Base-by-base conservation (phyloP, 2,797 vertebrate genomes). In the Chromis chromis region DNA sequence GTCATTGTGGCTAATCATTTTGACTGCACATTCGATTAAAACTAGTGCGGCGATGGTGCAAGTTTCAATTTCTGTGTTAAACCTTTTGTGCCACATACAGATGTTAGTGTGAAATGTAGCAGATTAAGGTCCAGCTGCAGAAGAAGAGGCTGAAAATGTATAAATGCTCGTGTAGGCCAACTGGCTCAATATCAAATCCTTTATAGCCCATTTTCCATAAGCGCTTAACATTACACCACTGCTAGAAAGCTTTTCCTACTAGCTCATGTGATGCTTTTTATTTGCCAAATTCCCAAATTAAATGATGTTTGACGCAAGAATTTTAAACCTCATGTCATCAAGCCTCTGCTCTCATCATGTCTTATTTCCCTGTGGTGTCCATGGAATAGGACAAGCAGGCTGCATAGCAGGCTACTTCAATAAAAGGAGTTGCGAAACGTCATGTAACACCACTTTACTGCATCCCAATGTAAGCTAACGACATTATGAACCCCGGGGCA, bases 1-100 rank as follows among this genome's bases (percentile, higher is more conserved):
- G 95, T 96, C 95, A 94, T 96, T 94, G 96, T 93, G 96, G 95
- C 96, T 98, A 96, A 97, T 98, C 96, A 96, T 98, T 98, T 97
- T 97, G 96, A 97, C 96, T 98, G 97, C 97, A 98, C 97, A 98
- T 98, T 97, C 96, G 95, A 98, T 99, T 98, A 98, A 97, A 98
- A 95, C 94, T 92, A 94, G 94, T 92, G 93, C 94, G 94, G 94
- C 91, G 92, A 92, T 92, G 65, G 68, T 59, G 63, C 70, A 78
- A 79, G 69, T 85, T 78, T 64, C 62, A 79, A 73, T 74, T 82
- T 81, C 58, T 62, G 65, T 55, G 65, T 69, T 60, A 70, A 79
- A 79, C 74, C 68, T 63, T 79, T 78, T 40, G 60, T 75, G 61
- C n/a, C 54, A 21, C 42, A 9, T 74, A 25, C 60, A 85, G 70